A percentile compares a stretch with the other conserved stretches of the same genome.
Evolutionary conservation across 2,888 invertebrate species (phyloP).

Genomic region (Nephrotoma flavescens): DNA sequence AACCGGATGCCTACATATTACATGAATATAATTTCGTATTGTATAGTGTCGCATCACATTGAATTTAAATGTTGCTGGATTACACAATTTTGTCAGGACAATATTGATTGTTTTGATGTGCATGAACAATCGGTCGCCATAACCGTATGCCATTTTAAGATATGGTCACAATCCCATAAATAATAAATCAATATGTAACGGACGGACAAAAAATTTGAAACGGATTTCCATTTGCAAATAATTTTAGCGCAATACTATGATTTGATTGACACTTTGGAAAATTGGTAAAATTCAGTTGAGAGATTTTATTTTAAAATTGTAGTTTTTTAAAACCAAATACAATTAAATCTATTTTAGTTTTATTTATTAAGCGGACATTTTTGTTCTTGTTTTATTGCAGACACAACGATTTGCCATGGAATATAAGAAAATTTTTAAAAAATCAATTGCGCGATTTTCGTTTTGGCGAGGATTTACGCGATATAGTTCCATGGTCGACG

Average conservation of each 20-base stretch:
- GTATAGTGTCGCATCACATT: neutral
- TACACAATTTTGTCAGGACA: neutral
- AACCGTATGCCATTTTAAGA: neutral
- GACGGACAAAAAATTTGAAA: neutral
- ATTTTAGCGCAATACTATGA: neutral
- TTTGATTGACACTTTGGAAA: neutral
- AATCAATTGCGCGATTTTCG: slow-evolving; percentile 44
- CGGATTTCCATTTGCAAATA: neutral
- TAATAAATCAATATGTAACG: neutral
- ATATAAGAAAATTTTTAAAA: slow-evolving; percentile 50
- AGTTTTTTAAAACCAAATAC: neutral
- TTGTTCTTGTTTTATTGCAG: slow-evolving; percentile 10
- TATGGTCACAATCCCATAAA: neutral
- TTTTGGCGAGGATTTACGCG: slow-evolving; percentile 50
- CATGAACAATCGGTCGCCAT: neutral
- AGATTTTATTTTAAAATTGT: neutral
- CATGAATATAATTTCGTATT: neutral
- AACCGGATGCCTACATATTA: neutral
- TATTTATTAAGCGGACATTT: neutral
- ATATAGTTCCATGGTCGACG: slow-evolving; percentile 58
- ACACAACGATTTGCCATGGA: slow-evolving; percentile 53
- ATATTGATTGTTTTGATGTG: neutral
- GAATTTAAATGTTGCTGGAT: neutral
- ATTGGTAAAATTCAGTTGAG: neutral
- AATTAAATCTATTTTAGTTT: neutral